These are phyloP conservation scores for Pteruthius melanotis DNA, from an alignment of 2,113 vertebrate species.

Conservation along the genomic window DNA sequence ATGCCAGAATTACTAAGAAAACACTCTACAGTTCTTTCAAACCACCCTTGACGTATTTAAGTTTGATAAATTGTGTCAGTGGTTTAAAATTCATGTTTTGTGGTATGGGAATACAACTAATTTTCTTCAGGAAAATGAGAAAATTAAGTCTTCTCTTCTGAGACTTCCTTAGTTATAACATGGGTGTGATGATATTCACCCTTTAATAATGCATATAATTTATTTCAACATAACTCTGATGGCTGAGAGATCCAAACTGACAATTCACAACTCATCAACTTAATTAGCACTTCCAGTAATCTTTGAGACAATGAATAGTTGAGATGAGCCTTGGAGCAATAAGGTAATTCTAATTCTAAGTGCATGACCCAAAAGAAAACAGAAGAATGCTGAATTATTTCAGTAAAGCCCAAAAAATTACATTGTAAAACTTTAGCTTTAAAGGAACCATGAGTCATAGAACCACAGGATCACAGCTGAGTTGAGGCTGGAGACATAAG, in stretches of 20 bases:
- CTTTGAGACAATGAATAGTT: neutral
- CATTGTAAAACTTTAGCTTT: neutral
- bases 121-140: constrained; percentile 64
- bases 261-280: neutral
- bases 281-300: constrained; percentile 25
- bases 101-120: constrained; percentile 43
- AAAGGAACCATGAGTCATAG: neutral
- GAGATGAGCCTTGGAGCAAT: neutral
- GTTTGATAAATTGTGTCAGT: constrained; percentile 16
- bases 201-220: constrained; percentile 48
- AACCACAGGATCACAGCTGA: neutral
- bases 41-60: neutral
- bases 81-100: constrained; percentile 51
- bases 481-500: neutral
- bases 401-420: neutral
- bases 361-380: neutral
- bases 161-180: constrained; percentile 33
- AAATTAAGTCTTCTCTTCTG: constrained; percentile 49
- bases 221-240: constrained; percentile 7
- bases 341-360: constrained; percentile 11
- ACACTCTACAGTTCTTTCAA: neutral
- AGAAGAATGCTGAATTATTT: neutral
- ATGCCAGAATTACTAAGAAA: neutral
- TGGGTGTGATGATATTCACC: neutral
- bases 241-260: neutral